Evolutionary conservation across 1,140 invertebrate genomes (phyloP).

Genomic region (Drosophila albomicans): DNA sequence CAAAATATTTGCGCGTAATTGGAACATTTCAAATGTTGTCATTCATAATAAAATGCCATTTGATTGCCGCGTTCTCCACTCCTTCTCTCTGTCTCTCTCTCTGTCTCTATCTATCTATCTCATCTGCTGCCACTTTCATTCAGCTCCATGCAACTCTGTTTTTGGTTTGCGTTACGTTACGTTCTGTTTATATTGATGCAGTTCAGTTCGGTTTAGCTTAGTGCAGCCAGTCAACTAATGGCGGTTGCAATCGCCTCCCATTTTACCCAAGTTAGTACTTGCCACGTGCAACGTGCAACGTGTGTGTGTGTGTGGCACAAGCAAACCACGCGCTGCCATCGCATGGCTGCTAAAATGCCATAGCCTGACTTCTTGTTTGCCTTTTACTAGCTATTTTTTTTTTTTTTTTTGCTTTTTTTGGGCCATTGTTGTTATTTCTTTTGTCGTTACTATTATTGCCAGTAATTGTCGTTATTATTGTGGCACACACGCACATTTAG

Average conservation of each 20-base stretch:
- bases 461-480: conserved; percentile 36
- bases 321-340: conserved; percentile 73
- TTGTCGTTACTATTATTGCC: conserved; percentile 26
- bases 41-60: conserved; percentile 79
- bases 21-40: conserved; percentile 82
- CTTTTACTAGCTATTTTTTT: conserved; percentile 44
- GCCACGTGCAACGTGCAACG: conserved; percentile 12
- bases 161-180: not conserved
- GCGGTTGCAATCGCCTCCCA: conserved; percentile 37
- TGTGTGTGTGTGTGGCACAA: not conserved
- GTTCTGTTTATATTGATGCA: not conserved
- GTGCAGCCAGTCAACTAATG: conserved; percentile 54
- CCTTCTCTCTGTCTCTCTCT: no score
- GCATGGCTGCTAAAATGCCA: conserved; percentile 60
- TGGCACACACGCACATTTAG: conserved; percentile 19
- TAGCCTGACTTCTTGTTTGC: conserved; percentile 63
- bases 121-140: not conserved
- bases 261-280: not conserved
- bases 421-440: conserved; percentile 17
- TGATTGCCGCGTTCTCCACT: conserved; percentile 40
- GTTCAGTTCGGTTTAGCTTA: conserved; percentile 16
- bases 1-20: conserved; percentile 79
- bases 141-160: not conserved
- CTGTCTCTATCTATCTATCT: no score
- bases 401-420: not conserved